Evolutionary conservation across 1,140 invertebrate species (phyloP).

Genomic region (Drosophila tsacasi): DNA sequence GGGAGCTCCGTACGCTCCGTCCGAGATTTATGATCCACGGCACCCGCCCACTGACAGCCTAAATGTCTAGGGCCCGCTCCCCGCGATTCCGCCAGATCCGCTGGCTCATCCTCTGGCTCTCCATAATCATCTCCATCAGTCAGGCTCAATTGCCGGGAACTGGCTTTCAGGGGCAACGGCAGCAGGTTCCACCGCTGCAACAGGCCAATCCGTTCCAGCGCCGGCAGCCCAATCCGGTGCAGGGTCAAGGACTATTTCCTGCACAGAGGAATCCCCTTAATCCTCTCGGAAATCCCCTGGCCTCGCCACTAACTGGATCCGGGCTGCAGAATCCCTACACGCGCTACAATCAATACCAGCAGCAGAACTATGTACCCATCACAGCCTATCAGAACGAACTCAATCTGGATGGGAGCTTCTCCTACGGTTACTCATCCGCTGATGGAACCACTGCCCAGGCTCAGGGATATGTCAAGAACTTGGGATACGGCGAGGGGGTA

Average conservation of each 20-base stretch:
- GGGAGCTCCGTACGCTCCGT: constrained; percentile 44
- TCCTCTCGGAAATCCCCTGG: constrained; percentile 44
- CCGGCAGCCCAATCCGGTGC: constrained; percentile 53
- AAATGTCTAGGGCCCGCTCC: constrained; percentile 50
- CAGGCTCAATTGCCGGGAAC: constrained; percentile 63
- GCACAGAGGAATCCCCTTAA: constrained; percentile 58
- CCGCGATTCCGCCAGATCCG: constrained; percentile 34
- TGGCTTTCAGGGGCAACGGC: constrained; percentile 64
- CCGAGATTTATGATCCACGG: constrained; percentile 69
- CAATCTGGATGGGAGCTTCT: constrained; percentile 87
- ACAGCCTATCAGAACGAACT: constrained; percentile 88
- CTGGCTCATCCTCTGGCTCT: constrained; percentile 46
- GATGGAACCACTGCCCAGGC: constrained; percentile 88
- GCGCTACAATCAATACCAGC: constrained; percentile 65
- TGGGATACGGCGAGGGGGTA: constrained; percentile 85
- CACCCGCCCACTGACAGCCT: constrained; percentile 54
- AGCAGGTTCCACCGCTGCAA: constrained; percentile 36
- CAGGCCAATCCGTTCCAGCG: constrained; percentile 55
- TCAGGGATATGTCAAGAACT: constrained; percentile 87
- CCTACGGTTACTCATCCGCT: constrained; percentile 87
- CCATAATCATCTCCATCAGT: constrained; percentile 12
- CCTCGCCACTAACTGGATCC: constrained; percentile 31
- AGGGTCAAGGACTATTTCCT: constrained; percentile 67
- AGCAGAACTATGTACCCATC: constrained; percentile 86
- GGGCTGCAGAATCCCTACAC: constrained; percentile 54